phyloP scores from a whole-genome alignment of 2,113 vertebrate species.

The Colinus virginianus region DNA sequence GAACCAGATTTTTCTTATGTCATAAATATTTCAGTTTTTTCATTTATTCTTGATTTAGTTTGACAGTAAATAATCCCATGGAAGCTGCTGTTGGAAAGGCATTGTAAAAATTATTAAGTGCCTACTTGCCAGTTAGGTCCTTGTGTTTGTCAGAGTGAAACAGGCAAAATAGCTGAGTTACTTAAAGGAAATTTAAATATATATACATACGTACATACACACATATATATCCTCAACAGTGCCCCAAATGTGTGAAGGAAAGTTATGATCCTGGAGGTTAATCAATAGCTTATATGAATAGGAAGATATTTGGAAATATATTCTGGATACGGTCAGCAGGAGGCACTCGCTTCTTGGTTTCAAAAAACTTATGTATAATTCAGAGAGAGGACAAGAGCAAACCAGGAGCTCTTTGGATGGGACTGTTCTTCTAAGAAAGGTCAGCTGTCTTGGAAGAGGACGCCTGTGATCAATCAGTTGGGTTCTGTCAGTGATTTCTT shows the following conservation, averaged over 20 bases:
- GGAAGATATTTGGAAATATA: neutral
- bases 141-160: slow-evolving; percentile 52
- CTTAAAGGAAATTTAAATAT: slow-evolving; percentile 40
- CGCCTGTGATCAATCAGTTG: neutral
- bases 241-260: neutral
- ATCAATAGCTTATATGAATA: neutral
- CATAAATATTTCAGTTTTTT: slow-evolving; percentile 76
- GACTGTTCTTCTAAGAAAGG: neutral
- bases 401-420: neutral
- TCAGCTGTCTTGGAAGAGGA: neutral
- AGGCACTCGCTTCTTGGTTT: neutral
- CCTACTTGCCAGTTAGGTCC: slow-evolving; percentile 7
- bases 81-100: slow-evolving; percentile 64
- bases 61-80: slow-evolving; percentile 73
- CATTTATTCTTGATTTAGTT: slow-evolving; percentile 74
- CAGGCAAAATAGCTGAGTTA: slow-evolving; percentile 24
- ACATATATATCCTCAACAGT: neutral
- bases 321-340: neutral
- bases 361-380: neutral
- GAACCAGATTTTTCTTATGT: slow-evolving; percentile 61
- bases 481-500: neutral
- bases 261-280: neutral
- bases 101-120: slow-evolving; percentile 66
- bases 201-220: accelerated
- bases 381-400: neutral